These are phyloP conservation scores for Hypomecis punctinalis DNA, from an alignment of 2,888 invertebrate species.

Conservation along the genomic window DNA sequence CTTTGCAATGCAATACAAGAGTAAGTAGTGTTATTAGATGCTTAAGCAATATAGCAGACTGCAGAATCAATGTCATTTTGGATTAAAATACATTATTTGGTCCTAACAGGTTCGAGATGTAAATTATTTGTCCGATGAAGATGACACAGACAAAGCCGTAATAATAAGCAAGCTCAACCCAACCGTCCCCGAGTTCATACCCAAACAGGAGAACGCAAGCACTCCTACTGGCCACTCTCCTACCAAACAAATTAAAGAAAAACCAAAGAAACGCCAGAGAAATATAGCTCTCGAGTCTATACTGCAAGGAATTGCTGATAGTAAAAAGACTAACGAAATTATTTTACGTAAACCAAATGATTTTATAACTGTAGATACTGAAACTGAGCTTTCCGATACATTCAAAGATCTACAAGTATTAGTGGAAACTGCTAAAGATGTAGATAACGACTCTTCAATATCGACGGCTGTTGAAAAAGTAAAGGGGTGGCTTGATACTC, in stretches of 20 bases:
- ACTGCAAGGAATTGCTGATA: conserved; percentile 41
- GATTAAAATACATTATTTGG: not conserved
- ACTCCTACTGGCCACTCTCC: conserved; percentile 8
- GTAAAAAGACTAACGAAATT: not conserved
- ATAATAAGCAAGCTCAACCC: conserved; percentile 38
- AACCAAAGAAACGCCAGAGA: conserved; percentile 43
- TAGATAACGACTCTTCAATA: not conserved
- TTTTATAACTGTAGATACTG: conserved; percentile 37
- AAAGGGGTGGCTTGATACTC: conserved; percentile 30
- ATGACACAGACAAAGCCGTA: conserved; percentile 24
- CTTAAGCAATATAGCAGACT: no score
- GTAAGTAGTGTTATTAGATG: no score
- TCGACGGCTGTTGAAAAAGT: conserved; percentile 15
- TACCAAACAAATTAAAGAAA: conserved; percentile 13
- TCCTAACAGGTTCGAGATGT: conserved; percentile 55
- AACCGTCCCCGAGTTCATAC: conserved; percentile 9
- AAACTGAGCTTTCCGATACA: not conserved
- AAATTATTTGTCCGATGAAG: conserved; percentile 34
- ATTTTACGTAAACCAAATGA: conserved; percentile 47
- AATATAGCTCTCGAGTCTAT: conserved; percentile 64
- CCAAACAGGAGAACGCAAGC: conserved; percentile 2
- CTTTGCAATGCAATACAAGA: no score
- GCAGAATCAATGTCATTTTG: not conserved
- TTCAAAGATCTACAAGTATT: not conserved
- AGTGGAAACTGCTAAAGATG: not conserved